Evolutionary conservation across 2,113 vertebrate genomes (phyloP), one percentile per base, ranked within the genome.

Genomic region (Cnemophilus loriae): DNA sequence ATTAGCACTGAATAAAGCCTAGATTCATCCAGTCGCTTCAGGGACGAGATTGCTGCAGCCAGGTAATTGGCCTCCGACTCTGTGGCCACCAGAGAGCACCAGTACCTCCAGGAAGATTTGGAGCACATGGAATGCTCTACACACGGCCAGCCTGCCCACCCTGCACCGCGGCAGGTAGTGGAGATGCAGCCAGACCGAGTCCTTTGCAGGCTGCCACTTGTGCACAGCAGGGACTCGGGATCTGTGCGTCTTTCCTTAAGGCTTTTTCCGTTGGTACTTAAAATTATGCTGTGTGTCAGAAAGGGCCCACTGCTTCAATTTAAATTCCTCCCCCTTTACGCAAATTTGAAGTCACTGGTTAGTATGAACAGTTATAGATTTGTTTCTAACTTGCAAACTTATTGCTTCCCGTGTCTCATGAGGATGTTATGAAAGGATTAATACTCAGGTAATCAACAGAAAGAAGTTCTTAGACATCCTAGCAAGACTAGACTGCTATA

Each of bases 41-140:
- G n/a, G 30, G 39, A 55, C 27, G 22, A 0, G 1, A 3, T 22
- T n/a, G 26, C 3, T 71, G 33, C 39, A 42, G 3, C 2, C 10
- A 35, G 13, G 10, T n/a, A 8, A 37, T 1, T 28, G 35, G 23
- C 24, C 33, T 52, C 26, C 1, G 13, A 4, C 14, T 57, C 73
- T 11, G 41, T 3, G 47, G 64, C 55, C 44, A 84, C 35, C 39
- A n/a, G 61, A 80, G 63, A 67, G 32, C 61, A 70, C 67, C 0
- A 0, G 56, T 35, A 7, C 16, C 80, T 77, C 68, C 85, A 32
- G 63, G n/a, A 21, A 33, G 55, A 16, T 16, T 1, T 44, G 84
- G 30, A 75, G 70, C 27, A 20, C 5, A 1, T 11, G 50, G 59
- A 77, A 30, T 22, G 22, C 30, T 22, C 49, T 8, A 4, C 5